Evolutionary conservation across 2,113 vertebrate species (phyloP).

Genomic region (Pluvialis apricaria): DNA sequence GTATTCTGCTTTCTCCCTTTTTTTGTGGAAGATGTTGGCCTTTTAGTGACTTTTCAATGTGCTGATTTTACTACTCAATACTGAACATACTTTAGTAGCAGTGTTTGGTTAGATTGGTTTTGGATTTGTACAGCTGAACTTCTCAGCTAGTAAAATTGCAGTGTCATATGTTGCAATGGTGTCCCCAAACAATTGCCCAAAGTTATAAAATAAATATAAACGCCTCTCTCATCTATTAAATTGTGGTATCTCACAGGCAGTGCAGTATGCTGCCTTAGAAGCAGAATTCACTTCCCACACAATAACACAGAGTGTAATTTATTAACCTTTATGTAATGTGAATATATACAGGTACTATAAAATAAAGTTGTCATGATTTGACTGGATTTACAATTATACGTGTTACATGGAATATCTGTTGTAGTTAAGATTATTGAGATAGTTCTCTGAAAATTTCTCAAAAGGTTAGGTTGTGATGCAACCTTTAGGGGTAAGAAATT

Average conservation of each 20-base stretch:
- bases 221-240: not conserved
- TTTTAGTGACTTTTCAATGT: not conserved
- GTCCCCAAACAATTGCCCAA: not conserved
- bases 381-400: not conserved
- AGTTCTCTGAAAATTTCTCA: not conserved
- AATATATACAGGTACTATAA: not conserved
- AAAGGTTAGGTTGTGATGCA: fast-evolving
- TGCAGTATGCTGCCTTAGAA: not conserved
- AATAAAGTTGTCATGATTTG: not conserved
- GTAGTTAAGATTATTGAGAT: not conserved
- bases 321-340: not conserved
- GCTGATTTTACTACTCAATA: not conserved
- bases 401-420: not conserved
- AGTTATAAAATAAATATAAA: not conserved
- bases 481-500: not conserved
- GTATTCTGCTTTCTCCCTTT: not conserved
- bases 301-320: not conserved
- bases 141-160: not conserved
- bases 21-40: not conserved
- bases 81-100: not conserved
- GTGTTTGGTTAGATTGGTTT: not conserved
- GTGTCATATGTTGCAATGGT: not conserved
- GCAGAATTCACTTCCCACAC: not conserved
- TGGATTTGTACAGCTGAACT: not conserved
- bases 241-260: not conserved